Conservation (phyloP, 2,888 invertebrate genomes). For the Neoaliturus tenellus region DNA sequence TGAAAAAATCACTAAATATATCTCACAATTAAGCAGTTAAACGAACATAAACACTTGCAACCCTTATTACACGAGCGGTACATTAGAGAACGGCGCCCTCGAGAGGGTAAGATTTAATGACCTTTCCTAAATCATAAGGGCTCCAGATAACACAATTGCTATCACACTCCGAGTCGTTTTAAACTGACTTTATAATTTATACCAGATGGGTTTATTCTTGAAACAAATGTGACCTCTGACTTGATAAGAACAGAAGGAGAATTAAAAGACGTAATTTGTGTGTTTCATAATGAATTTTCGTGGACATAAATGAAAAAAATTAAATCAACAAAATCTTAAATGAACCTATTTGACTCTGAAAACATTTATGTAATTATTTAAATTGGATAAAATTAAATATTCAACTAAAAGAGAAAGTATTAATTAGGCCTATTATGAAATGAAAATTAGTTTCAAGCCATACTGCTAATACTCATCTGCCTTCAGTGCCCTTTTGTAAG, state of each 20-base stretch:
- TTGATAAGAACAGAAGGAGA: conserved; percentile 27
- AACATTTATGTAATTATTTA: too few relatives aligned
- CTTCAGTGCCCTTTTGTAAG: too few relatives aligned
- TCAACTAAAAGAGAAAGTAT: too few relatives aligned
- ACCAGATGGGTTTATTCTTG: conserved; percentile 38
- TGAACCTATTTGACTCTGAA: too few relatives aligned
- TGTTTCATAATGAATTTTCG: too few relatives aligned
- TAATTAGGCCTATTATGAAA: too few relatives aligned
- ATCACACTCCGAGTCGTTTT: conserved; percentile 17
- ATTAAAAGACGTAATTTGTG: conserved; percentile 20
- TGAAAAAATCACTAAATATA: background rate
- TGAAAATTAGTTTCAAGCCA: too few relatives aligned
- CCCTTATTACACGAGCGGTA: background rate
- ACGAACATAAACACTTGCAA: conserved; percentile 23
- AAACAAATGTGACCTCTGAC: background rate
- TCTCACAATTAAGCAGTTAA: conserved; percentile 8
- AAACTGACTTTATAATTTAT: conserved; percentile 29
- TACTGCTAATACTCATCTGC: too few relatives aligned
- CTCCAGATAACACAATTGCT: conserved; percentile 33
- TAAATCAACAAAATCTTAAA: too few relatives aligned
- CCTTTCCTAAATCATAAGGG: conserved; percentile 43
- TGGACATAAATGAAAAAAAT: too few relatives aligned
- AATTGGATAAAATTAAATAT: too few relatives aligned
- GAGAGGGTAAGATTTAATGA: conserved; percentile 34
- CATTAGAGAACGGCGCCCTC: background rate